Conservation (phyloP, 2,888 invertebrate species). For the Eugnorisma glareosa region DNA sequence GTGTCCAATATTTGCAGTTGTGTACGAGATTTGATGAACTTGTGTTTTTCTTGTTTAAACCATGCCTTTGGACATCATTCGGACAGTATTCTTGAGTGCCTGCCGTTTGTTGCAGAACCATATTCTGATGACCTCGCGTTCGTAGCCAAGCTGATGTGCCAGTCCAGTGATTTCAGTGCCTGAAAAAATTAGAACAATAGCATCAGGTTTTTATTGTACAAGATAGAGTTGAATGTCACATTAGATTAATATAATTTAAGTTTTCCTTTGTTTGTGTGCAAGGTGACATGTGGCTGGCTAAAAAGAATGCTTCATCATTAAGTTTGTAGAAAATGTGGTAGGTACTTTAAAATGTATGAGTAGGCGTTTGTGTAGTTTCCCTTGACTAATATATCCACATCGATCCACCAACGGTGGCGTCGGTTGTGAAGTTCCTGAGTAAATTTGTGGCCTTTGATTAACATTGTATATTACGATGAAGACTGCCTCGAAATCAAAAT, state of each 20-base stretch:
- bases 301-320: constrained; percentile 14
- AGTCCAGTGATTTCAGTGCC: constrained; percentile 99
- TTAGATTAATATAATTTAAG: constrained; percentile 11
- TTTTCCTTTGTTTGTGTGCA: constrained; percentile 20
- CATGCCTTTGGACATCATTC: constrained; percentile 97
- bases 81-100: constrained; percentile 98
- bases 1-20: constrained; percentile 46
- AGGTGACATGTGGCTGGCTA: constrained; percentile 11
- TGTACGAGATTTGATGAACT: constrained; percentile 36
- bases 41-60: constrained; percentile 86
- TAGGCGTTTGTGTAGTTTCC: background rate
- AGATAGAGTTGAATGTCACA: background rate
- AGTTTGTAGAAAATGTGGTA: background rate
- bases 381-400: background rate
- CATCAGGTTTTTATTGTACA: constrained; percentile 38
- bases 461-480: background rate
- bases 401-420: background rate
- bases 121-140: constrained; percentile 99
- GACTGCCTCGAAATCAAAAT: background rate
- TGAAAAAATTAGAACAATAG: constrained; percentile 84
- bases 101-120: constrained; percentile 99
- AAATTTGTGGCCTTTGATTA: background rate
- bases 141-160: constrained; percentile 98
- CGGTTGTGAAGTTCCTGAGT: background rate
- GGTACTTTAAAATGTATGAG: background rate